Percentiles rank a stretch among this genome's conserved stretches.
Evolutionary conservation across 2,888 invertebrate genomes (phyloP).

Genomic region (Charanyca ferruginea): DNA sequence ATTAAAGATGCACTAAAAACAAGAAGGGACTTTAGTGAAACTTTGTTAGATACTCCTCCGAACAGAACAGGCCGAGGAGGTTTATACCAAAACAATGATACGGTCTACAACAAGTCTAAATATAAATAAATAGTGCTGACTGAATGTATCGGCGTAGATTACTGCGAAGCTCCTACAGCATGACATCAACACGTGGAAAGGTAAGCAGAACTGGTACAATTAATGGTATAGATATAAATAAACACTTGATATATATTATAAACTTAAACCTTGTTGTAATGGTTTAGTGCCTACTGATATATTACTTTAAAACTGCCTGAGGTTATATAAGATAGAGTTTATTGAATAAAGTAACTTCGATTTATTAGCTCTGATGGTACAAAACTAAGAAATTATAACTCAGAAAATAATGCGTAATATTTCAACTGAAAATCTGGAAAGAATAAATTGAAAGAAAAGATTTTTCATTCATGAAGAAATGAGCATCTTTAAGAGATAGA

Average conservation of each 20-base stretch:
- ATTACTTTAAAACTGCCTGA: constrained; percentile 15
- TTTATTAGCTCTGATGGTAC: neutral
- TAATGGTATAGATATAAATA: constrained; percentile 68
- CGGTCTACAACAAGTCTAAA: constrained; percentile 15
- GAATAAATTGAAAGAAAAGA: neutral
- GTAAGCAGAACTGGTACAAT: constrained; percentile 74
- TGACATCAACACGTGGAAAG: constrained; percentile 74
- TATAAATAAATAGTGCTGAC: constrained; percentile 46
- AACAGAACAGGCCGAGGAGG: constrained; percentile 6
- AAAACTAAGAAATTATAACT: neutral
- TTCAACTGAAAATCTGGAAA: neutral
- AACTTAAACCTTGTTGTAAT: too few relatives aligned
- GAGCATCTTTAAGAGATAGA: constrained; percentile 4
- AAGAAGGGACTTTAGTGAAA: constrained; percentile 8
- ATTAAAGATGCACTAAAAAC: neutral
- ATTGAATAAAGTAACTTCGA: constrained; percentile 9
- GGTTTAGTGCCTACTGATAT: constrained; percentile 11
- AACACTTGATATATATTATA: constrained; percentile 59
- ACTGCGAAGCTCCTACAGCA: constrained; percentile 48
- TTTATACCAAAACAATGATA: constrained; percentile 11
- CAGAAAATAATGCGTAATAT: neutral
- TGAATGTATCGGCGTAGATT: constrained; percentile 33
- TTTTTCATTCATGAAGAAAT: neutral
- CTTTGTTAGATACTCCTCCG: neutral
- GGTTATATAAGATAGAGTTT: constrained; percentile 15